Base-by-base conservation (phyloP, 2,888 invertebrate species). In the Drosophila testacea region DNA sequence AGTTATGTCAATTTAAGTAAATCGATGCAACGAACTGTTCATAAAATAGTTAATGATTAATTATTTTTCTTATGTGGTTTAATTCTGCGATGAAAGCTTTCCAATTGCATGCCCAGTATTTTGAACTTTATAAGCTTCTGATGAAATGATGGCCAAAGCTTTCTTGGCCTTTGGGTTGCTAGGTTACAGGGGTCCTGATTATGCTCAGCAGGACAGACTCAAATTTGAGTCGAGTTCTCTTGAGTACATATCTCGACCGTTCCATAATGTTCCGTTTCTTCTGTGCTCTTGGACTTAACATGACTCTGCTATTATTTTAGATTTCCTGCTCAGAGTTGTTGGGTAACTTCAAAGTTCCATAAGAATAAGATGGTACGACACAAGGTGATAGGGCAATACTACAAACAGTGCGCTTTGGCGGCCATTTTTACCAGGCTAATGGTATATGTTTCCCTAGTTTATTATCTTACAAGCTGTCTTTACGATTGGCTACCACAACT, bases 11-110 rank as follows among this genome's bases (percentile, higher is more conserved):
- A 50, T 47, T 65, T 63, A 69, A 69, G 66, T 56, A 59, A 61
- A 77, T 63, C 41, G 39, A 65, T 60, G 64, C 44, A 72, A 57
- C 30, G 38, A 78, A 72, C 61, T 79, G 61, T 81, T 83, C 56
- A 39, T 39, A 51, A 51, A 56, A 56, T 30, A 30, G 6, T 51
- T 27, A 65, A 55, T n/a, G 13, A 5, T 11, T 32, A 4, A 30
- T 38, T 22, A 34, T 13, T 46, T 54, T 7, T 32, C n/a, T 32
- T 30, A 10, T 56, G 36, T 11, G 75, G 73, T 71, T 62, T 16
- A 6, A 44, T 47, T 42, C 72, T 30, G 7, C 11, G 61, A 42
- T 67, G 44, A 68, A 60, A 60, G 67, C 67, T 66, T 51, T n/a
- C 11, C 5, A 10, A 46, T 4, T 51, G 6, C 11, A 13, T 46